These are phyloP conservation scores for Chrysogorgia sp. DNA, from an alignment of 92 coral and sea anemone genomes.

Conservation along the genomic window DNA sequence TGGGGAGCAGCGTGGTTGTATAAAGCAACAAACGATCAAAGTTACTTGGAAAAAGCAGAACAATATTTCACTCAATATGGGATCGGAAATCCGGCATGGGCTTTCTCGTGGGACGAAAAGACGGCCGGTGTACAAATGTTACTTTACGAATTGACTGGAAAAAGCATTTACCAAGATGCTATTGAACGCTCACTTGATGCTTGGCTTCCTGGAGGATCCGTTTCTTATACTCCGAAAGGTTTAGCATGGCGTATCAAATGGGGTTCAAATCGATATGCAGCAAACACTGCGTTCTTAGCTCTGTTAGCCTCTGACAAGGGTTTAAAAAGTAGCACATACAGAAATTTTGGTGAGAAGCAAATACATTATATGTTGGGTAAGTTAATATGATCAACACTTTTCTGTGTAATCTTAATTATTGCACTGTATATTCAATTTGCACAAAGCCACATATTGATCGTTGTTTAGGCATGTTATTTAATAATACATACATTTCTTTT, in stretches of 20 bases:
- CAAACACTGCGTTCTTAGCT: conserved; percentile 85
- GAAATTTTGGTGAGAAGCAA: conserved; percentile 70
- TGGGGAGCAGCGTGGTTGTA: conserved; percentile 96
- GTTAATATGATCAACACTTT: not conserved
- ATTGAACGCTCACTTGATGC: conserved; percentile 56
- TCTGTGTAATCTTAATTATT: too few relatives aligned
- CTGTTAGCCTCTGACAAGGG: conserved; percentile 81
- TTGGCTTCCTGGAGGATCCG: conserved; percentile 74
- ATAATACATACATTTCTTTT: not conserved
- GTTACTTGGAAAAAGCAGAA: conserved; percentile 71
- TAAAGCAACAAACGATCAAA: conserved; percentile 64
- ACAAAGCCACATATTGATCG: not conserved
- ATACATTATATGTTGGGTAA: conserved; percentile 56
- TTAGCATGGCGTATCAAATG: conserved; percentile 82
- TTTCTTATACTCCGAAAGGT: conserved; percentile 78
- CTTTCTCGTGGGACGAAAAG: conserved; percentile 83
- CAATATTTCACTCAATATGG: conserved; percentile 58
- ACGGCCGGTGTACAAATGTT: conserved; percentile 74
- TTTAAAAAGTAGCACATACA: conserved; percentile 58
- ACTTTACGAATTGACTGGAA: conserved; percentile 63
- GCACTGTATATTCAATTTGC: too few relatives aligned
- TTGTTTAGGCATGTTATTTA: not conserved
- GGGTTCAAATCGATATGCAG: conserved; percentile 90
- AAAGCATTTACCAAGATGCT: conserved; percentile 53
- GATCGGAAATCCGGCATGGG: conserved; percentile 58